Conservation (phyloP, 1,140 invertebrate species). For the Meloidogyne chitwoodi region DNA sequence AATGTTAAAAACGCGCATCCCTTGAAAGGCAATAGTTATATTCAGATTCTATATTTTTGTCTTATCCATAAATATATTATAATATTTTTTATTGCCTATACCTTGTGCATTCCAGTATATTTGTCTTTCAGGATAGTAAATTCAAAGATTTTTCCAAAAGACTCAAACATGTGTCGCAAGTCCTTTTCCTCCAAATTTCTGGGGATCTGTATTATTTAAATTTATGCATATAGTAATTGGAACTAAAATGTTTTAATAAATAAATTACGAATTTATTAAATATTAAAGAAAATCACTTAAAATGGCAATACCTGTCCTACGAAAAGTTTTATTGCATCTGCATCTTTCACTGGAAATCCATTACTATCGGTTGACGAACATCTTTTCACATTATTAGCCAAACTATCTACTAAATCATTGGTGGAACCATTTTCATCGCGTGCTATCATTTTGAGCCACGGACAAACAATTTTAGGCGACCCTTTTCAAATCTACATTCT, state of each 20-base stretch:
- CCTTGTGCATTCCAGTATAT: constrained; percentile 85
- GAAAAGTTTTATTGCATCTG: constrained; percentile 56
- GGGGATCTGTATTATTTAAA: constrained; percentile 71
- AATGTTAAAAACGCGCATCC: constrained; percentile 95
- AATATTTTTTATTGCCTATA: constrained; percentile 64
- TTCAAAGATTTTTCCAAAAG: constrained; percentile 87
- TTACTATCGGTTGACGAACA: constrained; percentile 54
- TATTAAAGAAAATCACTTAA: not conserved
- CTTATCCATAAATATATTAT: not conserved
- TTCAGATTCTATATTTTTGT: not conserved
- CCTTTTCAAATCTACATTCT: not conserved
- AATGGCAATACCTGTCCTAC: constrained; percentile 50
- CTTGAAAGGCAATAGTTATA: constrained; percentile 62
- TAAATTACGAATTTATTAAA: not conserved
- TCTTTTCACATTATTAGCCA: constrained; percentile 39
- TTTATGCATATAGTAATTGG: not conserved
- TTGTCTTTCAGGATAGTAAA: constrained; percentile 85
- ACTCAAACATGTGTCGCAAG: constrained; percentile 81
- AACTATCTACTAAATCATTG: not conserved
- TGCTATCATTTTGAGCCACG: not conserved
- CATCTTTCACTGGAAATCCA: constrained; percentile 58
- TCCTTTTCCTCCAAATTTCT: constrained; percentile 82
- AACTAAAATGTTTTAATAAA: not conserved
- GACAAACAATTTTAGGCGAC: not conserved
- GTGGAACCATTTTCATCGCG: constrained; percentile 6